Evolutionary conservation across 2,113 vertebrate species (phyloP).

Genomic region (Rhodinocichla rosea): DNA sequence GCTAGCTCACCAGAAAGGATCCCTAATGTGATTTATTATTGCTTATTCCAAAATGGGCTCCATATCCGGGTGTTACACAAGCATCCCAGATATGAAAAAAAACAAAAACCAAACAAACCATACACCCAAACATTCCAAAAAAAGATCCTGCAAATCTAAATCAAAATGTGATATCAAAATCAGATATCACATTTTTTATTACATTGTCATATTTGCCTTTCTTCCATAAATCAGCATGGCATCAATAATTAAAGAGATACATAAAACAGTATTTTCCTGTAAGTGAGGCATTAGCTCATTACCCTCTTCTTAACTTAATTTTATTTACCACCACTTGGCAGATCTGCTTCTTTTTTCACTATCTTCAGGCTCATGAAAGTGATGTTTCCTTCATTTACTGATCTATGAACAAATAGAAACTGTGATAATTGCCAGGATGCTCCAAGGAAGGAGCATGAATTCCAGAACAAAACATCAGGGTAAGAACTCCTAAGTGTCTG

Average conservation of each 20-base stretch:
- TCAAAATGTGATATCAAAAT: background rate
- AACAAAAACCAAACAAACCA: rapidly evolving
- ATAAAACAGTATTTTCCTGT: background rate
- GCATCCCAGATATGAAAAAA: background rate
- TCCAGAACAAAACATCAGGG: background rate
- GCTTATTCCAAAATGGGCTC: background rate
- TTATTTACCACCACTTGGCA: background rate
- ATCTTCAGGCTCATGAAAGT: background rate
- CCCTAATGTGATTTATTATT: background rate
- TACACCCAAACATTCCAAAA: background rate
- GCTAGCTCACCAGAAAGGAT: background rate
- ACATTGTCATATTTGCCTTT: background rate
- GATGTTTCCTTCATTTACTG: background rate
- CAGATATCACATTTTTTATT: background rate
- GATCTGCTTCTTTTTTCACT: background rate
- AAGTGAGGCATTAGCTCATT: background rate
- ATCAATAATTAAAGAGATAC: background rate
- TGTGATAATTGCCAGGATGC: background rate
- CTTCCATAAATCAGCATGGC: background rate
- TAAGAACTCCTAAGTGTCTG: background rate
- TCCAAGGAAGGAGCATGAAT: background rate
- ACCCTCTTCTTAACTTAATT: background rate
- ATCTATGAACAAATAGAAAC: background rate
- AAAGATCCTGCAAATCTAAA: background rate
- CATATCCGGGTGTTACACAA: rapidly evolving